Evolutionary conservation across 2,113 vertebrate genomes (phyloP), one percentile per base, ranked within the genome.

Genomic region (Bolborhynchus lineola): DNA sequence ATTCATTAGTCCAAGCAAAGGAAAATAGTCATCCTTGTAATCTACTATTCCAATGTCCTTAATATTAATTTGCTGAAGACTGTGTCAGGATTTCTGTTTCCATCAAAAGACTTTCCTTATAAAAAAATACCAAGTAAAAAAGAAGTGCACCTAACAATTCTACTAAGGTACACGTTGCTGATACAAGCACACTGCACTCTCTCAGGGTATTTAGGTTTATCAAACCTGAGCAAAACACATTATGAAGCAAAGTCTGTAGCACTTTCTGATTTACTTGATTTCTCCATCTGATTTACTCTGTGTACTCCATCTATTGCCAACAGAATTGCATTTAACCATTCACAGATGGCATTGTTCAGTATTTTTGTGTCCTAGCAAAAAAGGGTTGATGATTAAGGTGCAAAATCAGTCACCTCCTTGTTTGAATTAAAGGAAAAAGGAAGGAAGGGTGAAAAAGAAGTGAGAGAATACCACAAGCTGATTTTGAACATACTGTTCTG

Each of bases 341-440:
- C 50, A 50, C 20, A 29, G 33, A 75, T 44, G 2, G 4, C 37
- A 67, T 57, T 88, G 17, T 2, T n/a, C 76, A 55, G 47, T 57
- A 59, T 46, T 88, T 87, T 18, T 70, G 69, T 65, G 33, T 78
- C 31, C 11, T 52, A 92, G 72, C 42, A 64, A 77, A 55, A 92
- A 93, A 62, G 0, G 0, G 31, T 24, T 59, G 13, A 81, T 41
- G 37, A 91, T 77, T 80, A 64, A 49, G 4, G 4, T 86, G 64
- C 37, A 86, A 68, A 86, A 57, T 15, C 18, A 88, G 41, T 23
- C 41, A 63, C 5, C n/a, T 39, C 16, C 24, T 42, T 3, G 3
- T 47, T 19, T 83, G 29, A 74, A 59, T 57, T n/a, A 57, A 44
- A 72, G 25, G 9, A n/a, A 52, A 53, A 80, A 46, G 7, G 44